These are phyloP conservation scores for Danio jaintianensis DNA, from an alignment of 2,797 vertebrate genomes.

Conservation along the genomic window DNA sequence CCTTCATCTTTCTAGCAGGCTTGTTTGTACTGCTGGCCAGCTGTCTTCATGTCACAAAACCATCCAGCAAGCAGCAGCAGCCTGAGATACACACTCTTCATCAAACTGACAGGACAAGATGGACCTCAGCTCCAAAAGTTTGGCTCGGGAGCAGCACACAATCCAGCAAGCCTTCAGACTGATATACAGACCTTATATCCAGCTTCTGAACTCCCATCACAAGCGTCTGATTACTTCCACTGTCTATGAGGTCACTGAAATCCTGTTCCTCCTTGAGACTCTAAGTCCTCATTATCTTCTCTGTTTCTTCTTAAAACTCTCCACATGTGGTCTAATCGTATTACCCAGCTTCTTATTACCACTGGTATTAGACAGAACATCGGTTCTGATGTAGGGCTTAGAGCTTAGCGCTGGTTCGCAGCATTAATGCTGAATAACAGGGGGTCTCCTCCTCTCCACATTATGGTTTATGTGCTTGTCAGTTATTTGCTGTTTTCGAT, in stretches of 20 bases:
- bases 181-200: constrained; percentile 33
- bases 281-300: constrained; percentile 58
- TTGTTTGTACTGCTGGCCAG: constrained; percentile 28
- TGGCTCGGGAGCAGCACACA: constrained; percentile 12
- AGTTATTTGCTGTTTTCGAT: constrained; percentile 30
- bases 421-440: constrained; percentile 43
- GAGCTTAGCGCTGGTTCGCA: constrained; percentile 40
- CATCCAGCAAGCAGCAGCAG: constrained; percentile 5
- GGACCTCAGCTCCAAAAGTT: constrained; percentile 31
- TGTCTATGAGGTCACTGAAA: constrained; percentile 27
- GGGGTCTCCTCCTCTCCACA: constrained; percentile 22
- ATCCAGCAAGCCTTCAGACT: constrained; percentile 31
- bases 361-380: constrained; percentile 51
- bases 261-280: constrained; percentile 46
- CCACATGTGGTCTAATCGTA: constrained; percentile 55
- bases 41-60: constrained; percentile 26
- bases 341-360: constrained; percentile 50
- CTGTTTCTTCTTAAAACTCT: constrained; percentile 53
- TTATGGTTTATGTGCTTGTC: constrained; percentile 27
- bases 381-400: constrained; percentile 44
- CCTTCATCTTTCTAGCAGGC: constrained; percentile 3
- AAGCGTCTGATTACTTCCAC: constrained; percentile 53
- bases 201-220: constrained; percentile 38
- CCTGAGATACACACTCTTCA: constrained; percentile 17
- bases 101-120: constrained; percentile 31